A percentile compares a stretch with the other conserved stretches of the same genome.
These are phyloP conservation scores for Ptilonorhynchus violaceus DNA, from an alignment of 2,113 vertebrate species.

Conservation along the genomic window DNA sequence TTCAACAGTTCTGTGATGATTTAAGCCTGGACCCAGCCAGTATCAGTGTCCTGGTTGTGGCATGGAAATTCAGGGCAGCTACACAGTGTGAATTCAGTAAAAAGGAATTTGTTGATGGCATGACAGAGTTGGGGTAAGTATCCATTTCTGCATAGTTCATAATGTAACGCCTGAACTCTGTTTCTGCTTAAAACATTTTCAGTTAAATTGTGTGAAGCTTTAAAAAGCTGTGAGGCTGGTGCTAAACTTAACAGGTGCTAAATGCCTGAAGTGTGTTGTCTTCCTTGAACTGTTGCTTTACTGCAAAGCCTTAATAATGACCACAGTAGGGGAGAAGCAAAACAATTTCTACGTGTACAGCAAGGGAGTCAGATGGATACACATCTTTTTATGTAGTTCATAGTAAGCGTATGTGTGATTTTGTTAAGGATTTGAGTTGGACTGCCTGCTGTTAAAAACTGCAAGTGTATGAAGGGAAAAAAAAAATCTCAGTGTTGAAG, in stretches of 20 bases:
- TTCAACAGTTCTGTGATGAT: slow-evolving; percentile 96
- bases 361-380: background rate
- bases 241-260: background rate
- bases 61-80: slow-evolving; percentile 94
- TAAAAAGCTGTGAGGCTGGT: background rate
- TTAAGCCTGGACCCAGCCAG: slow-evolving; percentile 90
- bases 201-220: background rate
- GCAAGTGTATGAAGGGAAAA: background rate
- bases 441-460: background rate
- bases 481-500: background rate
- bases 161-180: background rate
- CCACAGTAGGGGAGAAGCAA: background rate
- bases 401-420: background rate
- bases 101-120: slow-evolving; percentile 95
- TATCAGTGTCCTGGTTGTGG: slow-evolving; percentile 89
- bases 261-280: background rate
- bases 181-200: background rate
- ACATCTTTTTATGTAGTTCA: background rate
- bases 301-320: background rate
- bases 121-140: slow-evolving; percentile 92
- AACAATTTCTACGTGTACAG: background rate
- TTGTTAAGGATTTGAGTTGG: background rate
- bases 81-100: slow-evolving; percentile 96
- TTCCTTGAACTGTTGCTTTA: background rate
- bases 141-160: background rate